Conservation (phyloP, 2,888 invertebrate species). For the Polyommatus icarus region DNA sequence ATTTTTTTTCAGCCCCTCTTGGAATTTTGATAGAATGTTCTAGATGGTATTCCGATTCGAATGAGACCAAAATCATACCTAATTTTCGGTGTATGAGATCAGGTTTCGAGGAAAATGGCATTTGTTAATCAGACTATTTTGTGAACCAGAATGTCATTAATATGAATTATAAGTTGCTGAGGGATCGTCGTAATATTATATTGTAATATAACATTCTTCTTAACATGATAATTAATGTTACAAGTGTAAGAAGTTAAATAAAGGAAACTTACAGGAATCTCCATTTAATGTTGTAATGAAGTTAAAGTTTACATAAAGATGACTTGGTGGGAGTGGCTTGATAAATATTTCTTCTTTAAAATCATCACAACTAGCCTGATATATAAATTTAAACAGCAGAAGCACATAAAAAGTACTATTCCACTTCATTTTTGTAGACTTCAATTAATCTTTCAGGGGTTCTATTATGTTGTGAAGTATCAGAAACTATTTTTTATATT, state of each 20-base stretch:
- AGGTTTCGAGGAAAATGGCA: no score
- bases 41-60: no score
- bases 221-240: neutral
- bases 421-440: neutral
- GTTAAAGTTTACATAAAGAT: conserved; percentile 94
- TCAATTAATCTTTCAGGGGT: neutral
- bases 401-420: conserved; percentile 30
- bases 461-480: neutral
- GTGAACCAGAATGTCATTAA: neutral
- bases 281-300: conserved; percentile 90
- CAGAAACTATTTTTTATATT: neutral
- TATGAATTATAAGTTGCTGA: neutral
- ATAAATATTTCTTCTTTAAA: conserved; percentile 94
- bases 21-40: no score
- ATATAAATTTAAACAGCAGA: conserved; percentile 40
- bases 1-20: no score
- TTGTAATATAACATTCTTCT: neutral
- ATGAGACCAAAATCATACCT: no score
- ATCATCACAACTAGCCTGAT: conserved; percentile 76
- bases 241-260: neutral
- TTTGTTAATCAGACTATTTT: no score
- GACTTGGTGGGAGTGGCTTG: conserved; percentile 90
- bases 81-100: no score
- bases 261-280: conserved; percentile 80
- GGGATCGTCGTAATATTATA: neutral